Base-by-base conservation (phyloP, 2,113 vertebrate species). In the Varanus salvator region DNA sequence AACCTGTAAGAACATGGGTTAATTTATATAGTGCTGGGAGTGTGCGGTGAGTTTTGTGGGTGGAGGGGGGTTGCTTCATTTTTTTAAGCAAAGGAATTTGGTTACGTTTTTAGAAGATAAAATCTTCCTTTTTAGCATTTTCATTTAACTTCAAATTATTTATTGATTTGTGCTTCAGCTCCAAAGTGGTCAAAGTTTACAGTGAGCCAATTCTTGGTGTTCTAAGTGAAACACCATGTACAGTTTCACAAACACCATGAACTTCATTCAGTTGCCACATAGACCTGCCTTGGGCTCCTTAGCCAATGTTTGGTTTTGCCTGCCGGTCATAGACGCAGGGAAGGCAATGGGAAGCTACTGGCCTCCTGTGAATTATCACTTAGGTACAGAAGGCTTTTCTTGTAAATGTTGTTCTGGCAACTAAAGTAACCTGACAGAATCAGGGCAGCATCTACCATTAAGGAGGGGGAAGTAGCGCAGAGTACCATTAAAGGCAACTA, bases 71-170 rank as follows among this genome's bases (percentile, higher is more conserved):
- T 57, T 52, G 27, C n/a, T 90, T 87, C 64, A 68, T 50, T 91
- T 91, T 91, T 88, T 78, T 90, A 44, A 48, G 77, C 71, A 84
- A 48, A 50, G 60, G 72, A 87, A 60, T 29, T 0, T 14, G n/a
- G 23, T 66, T 57, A 34, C 60, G 0, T 27, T 82, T 44, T 88
- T 69, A 68, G 60, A 44, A 57, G 19, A n/a, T 25, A 50, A 48
- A 64, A 57, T 87, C 29, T 38, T 71, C 0, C 5, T 29, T 15
- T 81, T 34, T 69, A 69, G 34, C 50, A 19, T 1, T 50, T 87
- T 44, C 12, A 14, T 81, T 29, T 44, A 57, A 48, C 54, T 85
- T 38, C 75, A 54, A 12, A 85, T 52, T 52, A 50, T 87, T 85
- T 74, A 66, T 23, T 84, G 80, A 64, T 12, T 74, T 82, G 60